These are phyloP conservation scores for Belgica antarctica DNA, from an alignment of 2,888 invertebrate genomes.

Conservation along the genomic window DNA sequence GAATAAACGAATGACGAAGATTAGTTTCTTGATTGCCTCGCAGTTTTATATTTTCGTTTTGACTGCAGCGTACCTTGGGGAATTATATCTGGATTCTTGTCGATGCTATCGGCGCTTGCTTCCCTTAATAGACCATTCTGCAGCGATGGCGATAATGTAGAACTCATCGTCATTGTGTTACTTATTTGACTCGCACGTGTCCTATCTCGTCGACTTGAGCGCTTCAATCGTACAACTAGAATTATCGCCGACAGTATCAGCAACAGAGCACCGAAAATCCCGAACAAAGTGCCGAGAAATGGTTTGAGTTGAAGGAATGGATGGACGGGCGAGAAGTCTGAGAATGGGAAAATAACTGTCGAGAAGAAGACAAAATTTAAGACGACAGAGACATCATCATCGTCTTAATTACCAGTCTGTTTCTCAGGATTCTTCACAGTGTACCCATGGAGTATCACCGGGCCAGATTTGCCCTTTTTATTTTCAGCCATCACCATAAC, in stretches of 20 bases:
- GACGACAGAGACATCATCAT: not conserved
- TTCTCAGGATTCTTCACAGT: slow-evolving; percentile 72
- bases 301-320: slow-evolving; percentile 59
- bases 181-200: slow-evolving; percentile 53
- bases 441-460: slow-evolving; percentile 64
- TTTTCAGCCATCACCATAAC: slow-evolving; percentile 69
- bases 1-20: not conserved
- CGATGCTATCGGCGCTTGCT: slow-evolving; percentile 53
- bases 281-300: slow-evolving; percentile 58
- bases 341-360: slow-evolving; percentile 47
- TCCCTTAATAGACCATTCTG: slow-evolving; percentile 51
- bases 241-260: slow-evolving; percentile 58
- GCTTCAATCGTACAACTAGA: slow-evolving; percentile 58
- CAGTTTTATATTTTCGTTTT: too few relatives aligned
- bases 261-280: slow-evolving; percentile 58
- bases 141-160: slow-evolving; percentile 33
- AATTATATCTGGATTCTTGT: slow-evolving; percentile 56
- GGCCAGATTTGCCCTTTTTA: slow-evolving; percentile 68
- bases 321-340: slow-evolving; percentile 54
- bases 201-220: slow-evolving; percentile 54
- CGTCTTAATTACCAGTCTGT: slow-evolving; percentile 60
- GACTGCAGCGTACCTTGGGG: slow-evolving; percentile 53
- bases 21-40: not conserved
- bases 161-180: slow-evolving; percentile 42
- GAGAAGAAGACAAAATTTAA: slow-evolving; percentile 8